Evolutionary conservation across 2,113 vertebrate species (phyloP).

Genomic region (Platysternon megacephalum): DNA sequence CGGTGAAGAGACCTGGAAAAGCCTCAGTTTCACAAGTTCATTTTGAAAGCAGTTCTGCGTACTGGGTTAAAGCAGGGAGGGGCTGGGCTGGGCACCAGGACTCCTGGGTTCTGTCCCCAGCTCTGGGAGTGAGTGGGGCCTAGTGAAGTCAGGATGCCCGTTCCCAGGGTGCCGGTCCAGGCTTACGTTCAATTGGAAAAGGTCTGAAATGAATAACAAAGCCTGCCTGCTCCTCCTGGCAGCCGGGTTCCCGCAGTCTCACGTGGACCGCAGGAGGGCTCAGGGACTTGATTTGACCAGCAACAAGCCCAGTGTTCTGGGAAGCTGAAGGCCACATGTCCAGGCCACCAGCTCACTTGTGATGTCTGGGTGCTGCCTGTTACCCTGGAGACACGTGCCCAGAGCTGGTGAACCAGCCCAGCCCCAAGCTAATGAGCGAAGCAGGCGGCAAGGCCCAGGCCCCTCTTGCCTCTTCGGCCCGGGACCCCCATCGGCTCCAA

Average conservation of each 20-base stretch:
- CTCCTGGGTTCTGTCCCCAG: neutral
- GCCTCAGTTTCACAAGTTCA: neutral
- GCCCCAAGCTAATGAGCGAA: rapidly evolving
- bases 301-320: rapidly evolving
- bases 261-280: rapidly evolving
- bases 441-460: neutral
- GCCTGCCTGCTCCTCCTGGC: slow-evolving; percentile 38
- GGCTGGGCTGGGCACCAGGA: rapidly evolving
- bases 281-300: rapidly evolving
- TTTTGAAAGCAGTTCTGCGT: neutral
- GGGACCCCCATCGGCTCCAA: rapidly evolving
- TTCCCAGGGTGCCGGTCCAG: neutral
- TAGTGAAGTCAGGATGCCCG: neutral
- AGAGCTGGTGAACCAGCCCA: neutral
- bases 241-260: neutral
- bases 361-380: neutral
- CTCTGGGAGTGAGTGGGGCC: neutral
- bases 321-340: neutral
- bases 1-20: neutral
- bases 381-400: too few species aligned
- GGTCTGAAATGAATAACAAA: neutral
- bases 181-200: neutral
- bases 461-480: rapidly evolving
- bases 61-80: neutral
- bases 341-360: rapidly evolving